Percentiles rank a stretch among this genome's conserved stretches.
Evolutionary conservation across 2,797 vertebrate genomes (phyloP).

Genomic region (Podarcis lilfordi): DNA sequence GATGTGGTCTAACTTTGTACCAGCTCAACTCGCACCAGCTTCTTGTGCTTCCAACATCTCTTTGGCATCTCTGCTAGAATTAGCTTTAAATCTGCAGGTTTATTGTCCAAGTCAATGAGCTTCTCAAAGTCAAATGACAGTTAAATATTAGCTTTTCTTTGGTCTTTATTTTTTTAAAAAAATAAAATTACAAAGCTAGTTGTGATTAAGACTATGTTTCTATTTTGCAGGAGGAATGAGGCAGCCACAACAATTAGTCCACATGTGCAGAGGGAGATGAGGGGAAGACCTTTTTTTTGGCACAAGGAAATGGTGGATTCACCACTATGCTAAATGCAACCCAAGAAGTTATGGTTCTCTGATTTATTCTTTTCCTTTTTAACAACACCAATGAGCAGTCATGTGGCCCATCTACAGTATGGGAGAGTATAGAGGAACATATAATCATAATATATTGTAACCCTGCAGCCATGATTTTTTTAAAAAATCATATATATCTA

Average conservation of each 20-base stretch:
- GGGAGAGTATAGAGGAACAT: background rate
- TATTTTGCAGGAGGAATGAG: background rate
- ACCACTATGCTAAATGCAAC: too few relatives aligned
- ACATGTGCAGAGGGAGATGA: background rate
- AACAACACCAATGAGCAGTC: conserved; percentile 3
- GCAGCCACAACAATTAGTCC: too few relatives aligned
- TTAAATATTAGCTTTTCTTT: conserved; percentile 50
- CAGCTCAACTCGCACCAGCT: background rate
- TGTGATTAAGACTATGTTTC: conserved; percentile 38
- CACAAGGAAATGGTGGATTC: too few relatives aligned
- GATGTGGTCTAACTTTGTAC: background rate
- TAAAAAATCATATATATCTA: background rate
- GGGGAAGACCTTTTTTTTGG: background rate
- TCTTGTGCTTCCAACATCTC: background rate
- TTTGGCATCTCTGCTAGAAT: conserved; percentile 6
- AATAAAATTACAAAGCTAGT: conserved; percentile 31
- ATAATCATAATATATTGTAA: conserved; percentile 8
- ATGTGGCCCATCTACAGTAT: background rate
- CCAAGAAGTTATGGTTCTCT: conserved; percentile 9
- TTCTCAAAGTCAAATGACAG: background rate
- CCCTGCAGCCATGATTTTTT: conserved; percentile 12
- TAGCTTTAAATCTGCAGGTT: conserved; percentile 19
- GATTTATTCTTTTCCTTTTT: conserved; percentile 30
- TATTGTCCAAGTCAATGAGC: background rate
- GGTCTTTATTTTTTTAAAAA: background rate